These are phyloP conservation scores for Pelmatolapia mariae DNA, from an alignment of 2,113 vertebrate genomes.

Conservation along the genomic window DNA sequence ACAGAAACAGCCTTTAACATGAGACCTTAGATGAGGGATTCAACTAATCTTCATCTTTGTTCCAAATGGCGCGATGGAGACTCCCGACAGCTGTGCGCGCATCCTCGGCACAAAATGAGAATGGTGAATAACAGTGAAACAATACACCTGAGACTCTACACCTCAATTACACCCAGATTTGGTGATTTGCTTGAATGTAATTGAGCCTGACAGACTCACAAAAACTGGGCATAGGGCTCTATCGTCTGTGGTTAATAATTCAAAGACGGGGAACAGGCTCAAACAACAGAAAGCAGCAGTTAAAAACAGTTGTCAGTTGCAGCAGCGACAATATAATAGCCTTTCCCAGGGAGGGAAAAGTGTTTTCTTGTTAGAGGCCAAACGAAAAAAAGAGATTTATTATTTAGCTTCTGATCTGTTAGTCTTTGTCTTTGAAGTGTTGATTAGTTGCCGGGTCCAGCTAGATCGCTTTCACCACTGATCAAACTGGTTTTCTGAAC, in stretches of 20 bases:
- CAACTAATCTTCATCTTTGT: constrained; percentile 1
- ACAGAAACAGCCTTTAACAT: neutral
- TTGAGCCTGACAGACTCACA: constrained; percentile 3
- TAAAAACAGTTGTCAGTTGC: neutral
- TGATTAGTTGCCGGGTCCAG: neutral
- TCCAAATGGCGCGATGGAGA: neutral
- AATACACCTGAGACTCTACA: constrained; percentile 11
- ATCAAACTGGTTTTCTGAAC: constrained; percentile 40
- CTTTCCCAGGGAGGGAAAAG: neutral
- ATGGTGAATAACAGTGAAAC: neutral
- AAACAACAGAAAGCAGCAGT: neutral
- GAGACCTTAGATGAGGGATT: neutral
- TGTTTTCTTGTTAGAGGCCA: neutral
- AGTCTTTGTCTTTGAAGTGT: constrained; percentile 21
- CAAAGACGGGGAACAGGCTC: neutral
- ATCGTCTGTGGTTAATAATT: constrained; percentile 38
- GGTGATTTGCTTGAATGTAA: neutral
- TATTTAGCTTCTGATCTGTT: neutral
- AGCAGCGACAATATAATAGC: neutral
- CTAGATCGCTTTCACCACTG: constrained; percentile 25
- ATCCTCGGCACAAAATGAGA: neutral
- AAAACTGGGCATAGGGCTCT: neutral
- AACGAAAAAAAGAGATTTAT: neutral
- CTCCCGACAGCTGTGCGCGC: neutral
- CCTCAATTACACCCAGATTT: constrained; percentile 32